Base-by-base conservation (phyloP, 2,797 vertebrate species). In the Gobionotothen gibberifrons region DNA sequence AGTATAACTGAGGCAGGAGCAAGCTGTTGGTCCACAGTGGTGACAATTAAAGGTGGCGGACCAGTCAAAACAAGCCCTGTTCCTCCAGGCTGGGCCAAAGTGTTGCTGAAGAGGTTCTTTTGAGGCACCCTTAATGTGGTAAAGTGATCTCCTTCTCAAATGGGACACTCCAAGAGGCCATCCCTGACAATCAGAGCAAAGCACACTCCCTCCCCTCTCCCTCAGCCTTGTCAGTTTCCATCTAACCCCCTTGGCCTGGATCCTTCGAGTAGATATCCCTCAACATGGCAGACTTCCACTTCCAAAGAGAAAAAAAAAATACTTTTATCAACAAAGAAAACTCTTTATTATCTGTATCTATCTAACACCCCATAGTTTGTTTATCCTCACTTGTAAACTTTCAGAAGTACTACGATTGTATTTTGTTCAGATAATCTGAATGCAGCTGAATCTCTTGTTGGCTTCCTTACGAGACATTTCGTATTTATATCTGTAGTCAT, bases 81-180 rank as follows among this genome's bases (percentile, higher is more conserved):
- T 92, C 90, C 88, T 91, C 87, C 87, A 93, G 85, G 68, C 89
- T 87, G 86, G 90, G 84, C 90, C 91, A 89, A 89, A 95, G 90
- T 92, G 90, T 85, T 74, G 86, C 71, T 94, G 92, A 94, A 95
- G 94, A 94, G 94, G 86, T 88, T 93, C 94, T 93, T 94, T 95
- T 95, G 92, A 94, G 91, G 72, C 87, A 13, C 86, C 82, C 91
- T 92, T 93, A 91, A 94, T 92, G 91, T 92, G 91, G 93, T 95
- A 93, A 95, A 94, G 92, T 94, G 93, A 95, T 94, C 93, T 92
- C 89, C 90, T 90, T 79, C 87, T 94, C 94, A 95, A 94, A 89
- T 82, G 91, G 89, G 92, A 94, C 93, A 93, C 93, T 94, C 88
- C 82, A 93, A 94, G 93, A 94, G 94, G 94, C 93, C 93, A 93